These are phyloP conservation scores for Deilephila porcellus DNA, from an alignment of 2,888 invertebrate genomes.

Conservation along the genomic window DNA sequence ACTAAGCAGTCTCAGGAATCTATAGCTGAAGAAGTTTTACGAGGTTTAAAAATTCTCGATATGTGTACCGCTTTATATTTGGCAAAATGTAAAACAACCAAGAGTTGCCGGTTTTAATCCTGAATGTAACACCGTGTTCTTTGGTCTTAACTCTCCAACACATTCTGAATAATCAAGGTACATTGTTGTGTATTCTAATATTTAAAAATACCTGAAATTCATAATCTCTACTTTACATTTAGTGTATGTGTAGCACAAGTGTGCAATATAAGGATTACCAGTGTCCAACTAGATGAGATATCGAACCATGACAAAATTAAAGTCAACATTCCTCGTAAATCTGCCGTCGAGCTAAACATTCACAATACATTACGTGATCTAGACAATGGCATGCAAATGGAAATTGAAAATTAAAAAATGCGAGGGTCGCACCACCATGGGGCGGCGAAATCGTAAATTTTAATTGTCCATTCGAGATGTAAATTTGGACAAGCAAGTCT, in stretches of 20 bases:
- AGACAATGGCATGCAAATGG: slow-evolving; percentile 80
- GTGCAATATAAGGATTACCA: neutral
- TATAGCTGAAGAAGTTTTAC: no score
- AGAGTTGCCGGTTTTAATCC: no score
- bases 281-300: neutral
- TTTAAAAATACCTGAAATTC: no score
- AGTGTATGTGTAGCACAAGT: neutral
- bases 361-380: slow-evolving; percentile 53
- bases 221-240: neutral
- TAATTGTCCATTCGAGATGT: slow-evolving; percentile 83
- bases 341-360: slow-evolving; percentile 40
- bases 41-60: no score
- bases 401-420: slow-evolving; percentile 84
- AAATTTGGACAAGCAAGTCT: slow-evolving; percentile 72
- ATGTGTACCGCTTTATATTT: no score
- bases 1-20: no score
- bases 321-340: slow-evolving; percentile 45
- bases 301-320: slow-evolving; percentile 28
- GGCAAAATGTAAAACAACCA: no score
- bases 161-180: no score
- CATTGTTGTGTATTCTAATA: no score
- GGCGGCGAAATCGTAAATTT: slow-evolving; percentile 82
- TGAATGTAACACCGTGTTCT: no score
- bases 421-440: slow-evolving; percentile 75
- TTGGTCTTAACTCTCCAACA: no score